Base-by-base conservation (phyloP, 2,888 invertebrate genomes). In the Lobophora halterata region DNA sequence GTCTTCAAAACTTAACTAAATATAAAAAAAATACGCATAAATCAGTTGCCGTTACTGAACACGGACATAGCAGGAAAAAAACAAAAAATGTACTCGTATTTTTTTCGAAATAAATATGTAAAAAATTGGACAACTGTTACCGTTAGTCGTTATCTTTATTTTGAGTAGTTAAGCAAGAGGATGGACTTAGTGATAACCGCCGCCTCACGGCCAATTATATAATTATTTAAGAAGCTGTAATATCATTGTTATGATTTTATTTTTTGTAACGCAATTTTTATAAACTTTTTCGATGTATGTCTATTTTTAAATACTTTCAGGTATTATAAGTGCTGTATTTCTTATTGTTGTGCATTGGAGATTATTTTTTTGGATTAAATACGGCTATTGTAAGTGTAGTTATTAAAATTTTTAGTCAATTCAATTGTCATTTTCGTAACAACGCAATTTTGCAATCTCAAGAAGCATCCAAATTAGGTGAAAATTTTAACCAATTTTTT, bases 231-330 rank as follows among this genome's bases (percentile, higher is more conserved):
- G 52, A 53, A 53, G 56, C 53, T 59, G 65, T 60, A 61, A 63
- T 52, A 52, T 52, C n/a, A 60, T 37, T 29, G 29, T 17, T 58
- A 55, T 56, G 42, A 58, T 61, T 60, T 66, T 62, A 62, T 67
- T 65, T 65, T 68, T 70, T 65, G 58, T 67, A 67, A 65, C 55
- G 62, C 55, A 30, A 53, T 58, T 64, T 61, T 58, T 61, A 56
- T 61, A 66, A 58, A 58, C 59, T 61, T 69, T 55, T 63, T 55
- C 51, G 58, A 61, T 52, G 57, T 57, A 52, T 58, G 49, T 56
- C n/a, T n/a, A n/a, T n/a, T n/a, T 57, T 40, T 52, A 52, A 51
- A 46, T 39, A 48, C 32, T 38, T 47, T 48, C 37, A 43, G 53
- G 46, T 47, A 47, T 52, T 55, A 42, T 49, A n/a, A n/a, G 37